Evolutionary conservation across 2,888 invertebrate species (phyloP).

Genomic region (Drosophila merina): DNA sequence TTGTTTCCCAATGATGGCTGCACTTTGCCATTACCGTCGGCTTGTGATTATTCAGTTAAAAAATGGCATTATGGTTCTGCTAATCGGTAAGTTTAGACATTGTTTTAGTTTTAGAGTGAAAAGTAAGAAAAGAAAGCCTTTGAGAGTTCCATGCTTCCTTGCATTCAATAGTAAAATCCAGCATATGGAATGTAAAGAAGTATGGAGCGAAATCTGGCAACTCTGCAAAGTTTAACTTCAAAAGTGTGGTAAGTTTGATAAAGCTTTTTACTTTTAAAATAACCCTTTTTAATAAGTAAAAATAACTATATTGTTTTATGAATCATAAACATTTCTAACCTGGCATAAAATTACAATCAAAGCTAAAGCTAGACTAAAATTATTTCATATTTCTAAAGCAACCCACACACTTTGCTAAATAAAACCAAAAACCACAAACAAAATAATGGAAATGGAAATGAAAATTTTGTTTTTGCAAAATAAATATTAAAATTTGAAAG

Average conservation of each 20-base stretch:
- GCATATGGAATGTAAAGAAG: conserved; percentile 85
- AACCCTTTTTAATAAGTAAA: background rate
- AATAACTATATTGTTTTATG: background rate
- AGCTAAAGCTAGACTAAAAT: background rate
- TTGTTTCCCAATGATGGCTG: conserved; percentile 15
- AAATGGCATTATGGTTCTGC: conserved; percentile 25
- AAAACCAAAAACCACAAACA: conserved; percentile 1
- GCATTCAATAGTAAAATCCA: conserved; percentile 84
- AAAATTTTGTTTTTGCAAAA: background rate
- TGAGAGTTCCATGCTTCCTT: conserved; percentile 85
- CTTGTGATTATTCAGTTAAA: conserved; percentile 58
- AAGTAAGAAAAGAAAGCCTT: conserved; percentile 62
- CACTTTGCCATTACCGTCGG: conserved; percentile 60
- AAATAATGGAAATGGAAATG: background rate
- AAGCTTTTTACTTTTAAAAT: background rate
- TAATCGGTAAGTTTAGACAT: conserved; percentile 42
- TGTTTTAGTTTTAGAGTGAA: conserved; percentile 25
- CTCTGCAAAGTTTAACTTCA: conserved; percentile 42
- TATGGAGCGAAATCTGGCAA: conserved; percentile 84
- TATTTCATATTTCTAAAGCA: conserved; percentile 18
- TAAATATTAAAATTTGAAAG: conserved; percentile 26
- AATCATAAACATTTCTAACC: background rate
- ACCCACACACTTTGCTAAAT: conserved; percentile 6
- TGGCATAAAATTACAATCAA: conserved; percentile 13
- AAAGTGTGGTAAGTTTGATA: background rate